Base-by-base conservation (phyloP, 2,888 invertebrate genomes). In the Fabriciana adippe region DNA sequence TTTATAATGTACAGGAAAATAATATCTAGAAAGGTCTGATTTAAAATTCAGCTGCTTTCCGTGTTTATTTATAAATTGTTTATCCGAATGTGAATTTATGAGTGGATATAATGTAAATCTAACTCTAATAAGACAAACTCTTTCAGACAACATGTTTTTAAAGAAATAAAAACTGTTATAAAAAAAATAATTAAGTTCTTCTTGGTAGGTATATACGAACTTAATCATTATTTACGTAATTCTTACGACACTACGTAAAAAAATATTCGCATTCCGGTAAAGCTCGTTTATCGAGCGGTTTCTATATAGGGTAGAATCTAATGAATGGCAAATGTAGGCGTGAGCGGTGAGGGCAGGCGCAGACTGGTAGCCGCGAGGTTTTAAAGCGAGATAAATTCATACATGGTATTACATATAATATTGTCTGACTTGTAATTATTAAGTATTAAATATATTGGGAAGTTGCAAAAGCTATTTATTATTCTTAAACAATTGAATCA, bases 261-360 rank as follows among this genome's bases (percentile, higher is more conserved):
- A 76, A 72, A 70, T 70, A 76, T 79, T 76, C 76, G 79, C 79
- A 82, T 83, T 78, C 82, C 80, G 74, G 78, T 79, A 75, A 74
- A 75, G 75, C 72, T 85, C 82, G 80, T 86, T 78, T 88, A 86
- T 75, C 66, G 84, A 83, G 81, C 79, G 77, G 79, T 83, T 84
- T 79, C 87, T 88, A 82, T 88, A 82, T 84, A 86, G 81, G 85
- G 84, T 81, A 76, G 80, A 84, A 81, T 85, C 84, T 87, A 88
- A 88, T 89, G 87, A 89, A 88, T 88, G 87, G 80, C 80, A 86
- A 87, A 87, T 85, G 83, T 78, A 79, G 79, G 81, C 69, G 73
- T 71, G 69, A 72, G 68, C 56, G 59, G 72, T 70, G 69, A 72
- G 66, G 61, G 63, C 67, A 65, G 59, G 55, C 63, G 47, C 55